Conservation (phyloP, 2,888 invertebrate species). For the Nasonovia ribisnigri region DNA sequence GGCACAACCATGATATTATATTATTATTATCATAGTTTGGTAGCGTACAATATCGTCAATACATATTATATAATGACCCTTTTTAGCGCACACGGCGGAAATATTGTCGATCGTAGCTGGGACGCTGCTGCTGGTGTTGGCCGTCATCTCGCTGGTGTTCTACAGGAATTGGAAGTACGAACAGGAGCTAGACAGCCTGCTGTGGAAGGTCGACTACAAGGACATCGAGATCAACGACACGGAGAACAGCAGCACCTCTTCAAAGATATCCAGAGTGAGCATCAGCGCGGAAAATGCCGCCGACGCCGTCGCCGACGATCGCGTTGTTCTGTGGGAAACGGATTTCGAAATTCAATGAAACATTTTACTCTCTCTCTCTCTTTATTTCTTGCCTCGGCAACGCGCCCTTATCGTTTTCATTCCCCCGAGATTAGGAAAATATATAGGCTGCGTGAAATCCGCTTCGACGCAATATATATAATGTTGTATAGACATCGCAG, state of each 20-base stretch:
- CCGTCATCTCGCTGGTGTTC: constrained; percentile 81
- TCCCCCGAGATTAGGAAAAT: neutral
- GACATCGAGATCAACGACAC: constrained; percentile 84
- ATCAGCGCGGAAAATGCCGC: neutral
- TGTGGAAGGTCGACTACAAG: constrained; percentile 94
- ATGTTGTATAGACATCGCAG: neutral
- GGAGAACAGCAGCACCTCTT: constrained; percentile 65
- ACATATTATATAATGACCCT: neutral
- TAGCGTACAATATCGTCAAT: neutral
- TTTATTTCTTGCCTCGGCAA: neutral
- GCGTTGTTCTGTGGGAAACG: neutral
- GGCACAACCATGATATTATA: neutral
- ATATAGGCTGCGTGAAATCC: neutral
- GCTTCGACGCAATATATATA: neutral
- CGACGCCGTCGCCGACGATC: neutral
- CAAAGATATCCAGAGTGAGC: constrained; percentile 66
- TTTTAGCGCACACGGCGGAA: constrained; percentile 83
- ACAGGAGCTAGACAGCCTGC: constrained; percentile 89
- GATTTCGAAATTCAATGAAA: neutral
- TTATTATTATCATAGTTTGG: neutral
- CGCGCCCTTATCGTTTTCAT: neutral
- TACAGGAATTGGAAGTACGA: constrained; percentile 95
- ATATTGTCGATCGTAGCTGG: constrained; percentile 86
- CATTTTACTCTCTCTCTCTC: neutral
- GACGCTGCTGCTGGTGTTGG: constrained; percentile 83